Conservation (phyloP, 1,140 invertebrate species). For the Sycophila sp. region DNA sequence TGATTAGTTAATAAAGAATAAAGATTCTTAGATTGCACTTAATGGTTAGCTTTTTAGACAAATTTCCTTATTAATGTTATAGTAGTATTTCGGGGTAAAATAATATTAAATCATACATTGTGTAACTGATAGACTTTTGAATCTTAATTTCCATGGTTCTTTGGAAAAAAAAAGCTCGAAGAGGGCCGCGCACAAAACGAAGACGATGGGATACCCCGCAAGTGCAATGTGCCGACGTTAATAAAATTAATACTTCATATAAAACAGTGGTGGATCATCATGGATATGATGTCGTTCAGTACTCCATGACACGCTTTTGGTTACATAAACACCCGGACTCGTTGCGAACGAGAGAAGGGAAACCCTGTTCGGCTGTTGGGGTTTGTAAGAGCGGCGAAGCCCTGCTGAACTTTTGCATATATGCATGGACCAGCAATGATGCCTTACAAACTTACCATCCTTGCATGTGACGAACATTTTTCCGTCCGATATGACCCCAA, state of each 20-base stretch:
- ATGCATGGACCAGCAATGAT: neutral
- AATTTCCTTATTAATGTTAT: too few relatives aligned
- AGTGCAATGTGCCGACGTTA: neutral
- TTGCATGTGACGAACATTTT: neutral
- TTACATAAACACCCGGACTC: conserved; percentile 2
- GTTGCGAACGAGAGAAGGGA: neutral
- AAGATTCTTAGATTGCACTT: too few relatives aligned
- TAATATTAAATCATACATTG: too few relatives aligned
- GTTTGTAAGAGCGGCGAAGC: neutral
- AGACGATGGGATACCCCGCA: neutral
- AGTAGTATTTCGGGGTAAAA: too few relatives aligned
- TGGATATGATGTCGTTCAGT: neutral
- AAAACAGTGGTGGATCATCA: conserved; percentile 7
- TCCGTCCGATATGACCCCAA: neutral
- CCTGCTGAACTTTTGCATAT: neutral
- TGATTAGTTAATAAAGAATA: too few relatives aligned
- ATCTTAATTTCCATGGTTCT: too few relatives aligned
- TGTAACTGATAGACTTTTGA: too few relatives aligned
- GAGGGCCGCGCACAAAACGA: too few relatives aligned
- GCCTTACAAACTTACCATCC: neutral
- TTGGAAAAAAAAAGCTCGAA: too few relatives aligned
- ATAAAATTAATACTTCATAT: conserved; percentile 11
- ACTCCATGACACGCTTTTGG: neutral
- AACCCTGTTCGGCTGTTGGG: neutral
- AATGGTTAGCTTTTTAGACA: too few relatives aligned